Base-by-base conservation (phyloP, 2,113 vertebrate genomes). In the Nestor notabilis region DNA sequence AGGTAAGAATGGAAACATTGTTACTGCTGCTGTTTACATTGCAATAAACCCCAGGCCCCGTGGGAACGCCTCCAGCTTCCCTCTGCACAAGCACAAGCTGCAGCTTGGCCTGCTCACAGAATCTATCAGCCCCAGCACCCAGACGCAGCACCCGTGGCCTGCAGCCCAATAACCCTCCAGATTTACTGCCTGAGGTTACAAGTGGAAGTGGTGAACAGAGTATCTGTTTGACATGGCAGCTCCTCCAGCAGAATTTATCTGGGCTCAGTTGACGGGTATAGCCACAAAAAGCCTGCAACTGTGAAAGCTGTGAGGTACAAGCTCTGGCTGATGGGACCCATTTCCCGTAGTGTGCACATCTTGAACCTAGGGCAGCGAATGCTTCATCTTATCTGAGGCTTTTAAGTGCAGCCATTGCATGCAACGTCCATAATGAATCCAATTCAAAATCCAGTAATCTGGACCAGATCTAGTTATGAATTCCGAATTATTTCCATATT, bases 41-140 rank as follows among this genome's bases (percentile, higher is more conserved):
- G 58, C 39, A 27, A 21, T 6, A 13, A 28, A 4, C 4, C 14
- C 33, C 29, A 3, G 33, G 43, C 24, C 29, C 60, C 20, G 2
- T 0, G 25, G 71, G 21, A 28, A 33, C 0, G 3, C 20, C 37
- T 56, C 37, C 76, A 17, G 49, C 29, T 23, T 5, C 44, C 37
- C 50, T 7, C 24, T 2, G 10, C 4, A 41, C 60, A 21, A 4
- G 8, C 20, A 3, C 12, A 2, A 21, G 52, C 11, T 1, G 25
- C 4, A 3, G 17, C 35, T 31, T 37, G 28, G 29, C 83, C 55
- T 1, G 21, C 35, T 8, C 0, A 7, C 27, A 33, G 23, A 20
- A 43, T 4, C 17, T 47, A 24, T 21, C 35, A 61, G 23, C 25
- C 74, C 43, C 53, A 28, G 55, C 77, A 33, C 50, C 47, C 8